These are phyloP conservation scores for Naso thynnoides DNA, from an alignment of 2,797 vertebrate genomes.

Conservation along the genomic window DNA sequence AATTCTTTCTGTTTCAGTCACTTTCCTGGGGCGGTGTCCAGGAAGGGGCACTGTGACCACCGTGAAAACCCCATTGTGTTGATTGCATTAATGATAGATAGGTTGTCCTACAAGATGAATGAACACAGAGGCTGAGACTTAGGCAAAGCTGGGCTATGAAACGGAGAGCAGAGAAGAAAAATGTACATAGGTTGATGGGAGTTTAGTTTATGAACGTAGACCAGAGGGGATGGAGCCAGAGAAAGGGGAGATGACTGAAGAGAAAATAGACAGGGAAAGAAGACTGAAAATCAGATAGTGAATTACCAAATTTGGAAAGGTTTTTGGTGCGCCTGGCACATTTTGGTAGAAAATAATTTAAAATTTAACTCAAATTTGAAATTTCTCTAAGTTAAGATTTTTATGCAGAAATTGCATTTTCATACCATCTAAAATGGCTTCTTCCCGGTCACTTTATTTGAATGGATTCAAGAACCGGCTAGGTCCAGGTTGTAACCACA, in stretches of 20 bases:
- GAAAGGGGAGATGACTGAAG: constrained; percentile 13
- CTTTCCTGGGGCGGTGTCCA: constrained; percentile 52
- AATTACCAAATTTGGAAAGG: not conserved
- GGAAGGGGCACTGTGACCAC: constrained; percentile 55
- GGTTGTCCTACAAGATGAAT: constrained; percentile 49
- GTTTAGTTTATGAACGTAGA: constrained; percentile 25
- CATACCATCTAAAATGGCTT: too few relatives aligned
- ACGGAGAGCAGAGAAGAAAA: constrained; percentile 1
- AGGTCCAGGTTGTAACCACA: too few relatives aligned
- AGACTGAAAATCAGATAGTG: not conserved
- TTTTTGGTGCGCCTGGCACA: not conserved
- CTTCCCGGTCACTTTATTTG: too few relatives aligned
- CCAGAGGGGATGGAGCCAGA: constrained; percentile 30
- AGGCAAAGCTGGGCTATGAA: constrained; percentile 37
- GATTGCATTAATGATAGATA: constrained; percentile 78
- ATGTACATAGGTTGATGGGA: constrained; percentile 8
- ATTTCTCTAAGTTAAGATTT: not conserved
- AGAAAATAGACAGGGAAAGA: not conserved
- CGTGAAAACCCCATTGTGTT: constrained; percentile 75
- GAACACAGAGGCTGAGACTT: constrained; percentile 16
- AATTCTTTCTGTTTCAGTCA: constrained; percentile 55
- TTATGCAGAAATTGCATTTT: not conserved
- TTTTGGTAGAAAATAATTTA: not conserved
- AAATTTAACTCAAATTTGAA: not conserved
- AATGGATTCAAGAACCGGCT: too few relatives aligned